Percentiles rank a stretch among this genome's conserved stretches.
phyloP scores from a whole-genome alignment of 2,113 vertebrate genomes.

The Seriola quinqueradiata region DNA sequence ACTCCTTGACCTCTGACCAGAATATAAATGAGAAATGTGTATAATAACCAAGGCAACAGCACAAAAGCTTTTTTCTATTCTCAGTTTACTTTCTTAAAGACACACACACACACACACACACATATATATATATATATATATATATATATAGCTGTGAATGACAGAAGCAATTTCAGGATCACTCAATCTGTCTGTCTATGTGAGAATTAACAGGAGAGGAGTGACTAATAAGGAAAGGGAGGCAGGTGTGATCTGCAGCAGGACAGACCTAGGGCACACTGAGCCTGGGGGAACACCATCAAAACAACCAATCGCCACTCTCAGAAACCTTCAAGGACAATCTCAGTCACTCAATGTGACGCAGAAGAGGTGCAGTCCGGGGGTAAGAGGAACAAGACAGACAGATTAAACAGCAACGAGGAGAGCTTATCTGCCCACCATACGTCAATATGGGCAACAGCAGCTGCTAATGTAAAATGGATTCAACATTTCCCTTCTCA shows the following conservation, averaged over 20 bases:
- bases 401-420: slow-evolving; percentile 67
- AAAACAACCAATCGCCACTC: slow-evolving; percentile 67
- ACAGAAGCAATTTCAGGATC: slow-evolving; percentile 40
- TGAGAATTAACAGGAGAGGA: slow-evolving; percentile 53
- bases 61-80: not conserved
- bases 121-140: too few species aligned
- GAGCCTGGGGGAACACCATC: slow-evolving; percentile 59
- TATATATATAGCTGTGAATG: slow-evolving; percentile 10
- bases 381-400: slow-evolving; percentile 63
- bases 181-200: slow-evolving; percentile 25
- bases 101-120: too few species aligned
- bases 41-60: slow-evolving; percentile 14
- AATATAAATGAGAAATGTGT: slow-evolving; percentile 66
- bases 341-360: slow-evolving; percentile 75
- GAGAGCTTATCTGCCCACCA: slow-evolving; percentile 49
- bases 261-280: slow-evolving; percentile 46
- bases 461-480: slow-evolving; percentile 66
- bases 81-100: not conserved
- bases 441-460: slow-evolving; percentile 46
- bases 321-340: slow-evolving; percentile 79
- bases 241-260: slow-evolving; percentile 68
- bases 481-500: slow-evolving; percentile 69
- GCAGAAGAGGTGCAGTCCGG: slow-evolving; percentile 60
- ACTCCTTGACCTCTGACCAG: slow-evolving; percentile 62
- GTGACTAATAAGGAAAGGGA: slow-evolving; percentile 49